These are phyloP conservation scores for Lasioglossum leucozonium DNA, from an alignment of 2,888 invertebrate genomes.

Conservation along the genomic window DNA sequence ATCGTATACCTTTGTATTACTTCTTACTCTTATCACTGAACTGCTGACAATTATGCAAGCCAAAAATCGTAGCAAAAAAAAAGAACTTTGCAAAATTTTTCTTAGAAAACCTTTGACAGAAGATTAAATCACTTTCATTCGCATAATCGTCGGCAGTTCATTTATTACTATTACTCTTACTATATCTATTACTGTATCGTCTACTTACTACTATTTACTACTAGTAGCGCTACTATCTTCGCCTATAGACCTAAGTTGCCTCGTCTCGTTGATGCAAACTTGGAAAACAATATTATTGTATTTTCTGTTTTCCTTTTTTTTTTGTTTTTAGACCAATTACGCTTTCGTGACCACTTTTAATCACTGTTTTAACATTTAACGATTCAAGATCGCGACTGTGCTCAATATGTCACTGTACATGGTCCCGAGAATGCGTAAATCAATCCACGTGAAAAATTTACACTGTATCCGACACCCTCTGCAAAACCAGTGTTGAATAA, in stretches of 20 bases:
- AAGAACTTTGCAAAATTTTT: not conserved
- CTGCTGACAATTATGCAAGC: not conserved
- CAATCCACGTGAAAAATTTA: not conserved
- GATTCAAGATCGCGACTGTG: not conserved
- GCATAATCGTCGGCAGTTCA: constrained; percentile 2
- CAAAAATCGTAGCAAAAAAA: too few species aligned
- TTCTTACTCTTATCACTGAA: constrained; percentile 52
- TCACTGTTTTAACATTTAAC: not conserved
- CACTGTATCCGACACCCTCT: not conserved
- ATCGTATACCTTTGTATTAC: constrained; percentile 60
- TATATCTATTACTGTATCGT: constrained; percentile 64
- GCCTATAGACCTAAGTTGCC: constrained; percentile 46
- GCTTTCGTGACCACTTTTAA: constrained; percentile 1
- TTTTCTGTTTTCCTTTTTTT: too few species aligned
- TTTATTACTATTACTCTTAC: constrained; percentile 62
- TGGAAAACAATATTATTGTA: not conserved
- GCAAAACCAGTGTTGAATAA: not conserved
- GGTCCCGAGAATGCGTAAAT: not conserved
- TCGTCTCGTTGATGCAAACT: constrained; percentile 16
- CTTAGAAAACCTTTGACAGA: not conserved
- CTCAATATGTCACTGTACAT: not conserved
- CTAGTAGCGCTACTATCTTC: constrained; percentile 49
- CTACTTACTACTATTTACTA: constrained; percentile 59
- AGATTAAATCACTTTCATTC: not conserved
- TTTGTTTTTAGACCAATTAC: not conserved